phyloP scores from a whole-genome alignment of 2,113 vertebrate genomes.

The Irena cyanogastra region DNA sequence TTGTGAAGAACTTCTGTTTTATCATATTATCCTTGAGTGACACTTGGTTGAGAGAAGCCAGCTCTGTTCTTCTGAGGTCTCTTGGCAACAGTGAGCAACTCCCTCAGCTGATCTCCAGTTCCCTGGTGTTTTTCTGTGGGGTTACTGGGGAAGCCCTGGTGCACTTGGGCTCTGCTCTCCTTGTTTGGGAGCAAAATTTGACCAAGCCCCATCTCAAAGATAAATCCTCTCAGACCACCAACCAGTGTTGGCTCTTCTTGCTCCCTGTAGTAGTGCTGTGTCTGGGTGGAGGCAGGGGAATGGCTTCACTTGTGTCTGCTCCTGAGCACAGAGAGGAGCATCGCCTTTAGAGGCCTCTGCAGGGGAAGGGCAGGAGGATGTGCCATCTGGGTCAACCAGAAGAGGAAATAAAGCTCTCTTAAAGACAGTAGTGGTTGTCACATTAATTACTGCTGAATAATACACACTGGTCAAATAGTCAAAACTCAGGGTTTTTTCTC shows the following conservation, averaged over 20 bases:
- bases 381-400: background rate
- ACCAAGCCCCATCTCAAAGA: rapidly evolving
- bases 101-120: background rate
- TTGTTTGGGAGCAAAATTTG: background rate
- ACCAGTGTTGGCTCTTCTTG: background rate
- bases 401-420: background rate
- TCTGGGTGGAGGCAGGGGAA: background rate
- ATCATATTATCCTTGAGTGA: background rate
- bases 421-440: background rate
- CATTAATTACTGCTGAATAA: background rate
- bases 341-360: rapidly evolving
- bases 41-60: background rate
- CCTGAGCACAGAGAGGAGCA: background rate
- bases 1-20: background rate
- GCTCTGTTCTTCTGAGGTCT: rapidly evolving
- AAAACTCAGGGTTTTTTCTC: background rate
- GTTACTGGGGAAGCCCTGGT: background rate
- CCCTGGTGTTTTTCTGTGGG: background rate
- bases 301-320: background rate
- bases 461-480: background rate
- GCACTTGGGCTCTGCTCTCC: background rate
- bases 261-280: background rate
- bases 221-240: background rate
- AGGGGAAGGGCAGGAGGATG: background rate
- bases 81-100: background rate